These are phyloP conservation scores for Zoanthus gigantus DNA, from an alignment of 92 coral and sea anemone genomes.

Conservation along the genomic window DNA sequence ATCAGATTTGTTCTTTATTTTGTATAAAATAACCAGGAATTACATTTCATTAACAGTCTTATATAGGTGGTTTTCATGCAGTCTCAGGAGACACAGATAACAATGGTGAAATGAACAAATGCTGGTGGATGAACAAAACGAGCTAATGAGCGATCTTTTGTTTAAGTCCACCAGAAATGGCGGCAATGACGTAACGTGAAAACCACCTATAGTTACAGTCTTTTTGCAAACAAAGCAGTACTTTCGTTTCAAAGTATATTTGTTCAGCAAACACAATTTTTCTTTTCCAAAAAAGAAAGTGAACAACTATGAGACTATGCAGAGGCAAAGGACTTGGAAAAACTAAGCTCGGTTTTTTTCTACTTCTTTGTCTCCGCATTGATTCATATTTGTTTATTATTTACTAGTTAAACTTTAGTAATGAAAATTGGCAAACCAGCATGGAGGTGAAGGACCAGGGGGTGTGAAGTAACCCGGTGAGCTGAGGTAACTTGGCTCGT, in stretches of 20 bases:
- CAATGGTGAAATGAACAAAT: too few relatives aligned
- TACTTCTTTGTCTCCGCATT: background rate
- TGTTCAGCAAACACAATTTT: slow-evolving; percentile 12
- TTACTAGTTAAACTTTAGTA: background rate
- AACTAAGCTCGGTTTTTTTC: slow-evolving; percentile 7
- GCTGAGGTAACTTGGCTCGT: background rate
- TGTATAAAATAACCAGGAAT: background rate
- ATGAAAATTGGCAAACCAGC: background rate
- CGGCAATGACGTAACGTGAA: too few relatives aligned
- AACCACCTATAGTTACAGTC: background rate
- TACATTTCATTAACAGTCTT: background rate
- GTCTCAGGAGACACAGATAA: too few relatives aligned
- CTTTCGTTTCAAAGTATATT: slow-evolving; percentile 21
- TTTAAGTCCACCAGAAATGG: too few relatives aligned
- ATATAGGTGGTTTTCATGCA: background rate
- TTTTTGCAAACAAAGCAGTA: slow-evolving; percentile 1
- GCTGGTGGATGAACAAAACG: too few relatives aligned
- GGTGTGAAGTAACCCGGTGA: background rate
- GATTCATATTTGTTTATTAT: background rate
- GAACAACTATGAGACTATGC: slow-evolving; percentile 1
- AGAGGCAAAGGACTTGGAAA: slow-evolving; percentile 6
- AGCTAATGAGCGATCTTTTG: too few relatives aligned
- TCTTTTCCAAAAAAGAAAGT: slow-evolving; percentile 22
- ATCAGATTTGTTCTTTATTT: slow-evolving; percentile 4
- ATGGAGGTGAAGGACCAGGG: background rate